Percentiles rank a stretch among this genome's conserved stretches.
Conservation (phyloP, 2,888 invertebrate genomes). For the Ornithoptera alexandrae region DNA sequence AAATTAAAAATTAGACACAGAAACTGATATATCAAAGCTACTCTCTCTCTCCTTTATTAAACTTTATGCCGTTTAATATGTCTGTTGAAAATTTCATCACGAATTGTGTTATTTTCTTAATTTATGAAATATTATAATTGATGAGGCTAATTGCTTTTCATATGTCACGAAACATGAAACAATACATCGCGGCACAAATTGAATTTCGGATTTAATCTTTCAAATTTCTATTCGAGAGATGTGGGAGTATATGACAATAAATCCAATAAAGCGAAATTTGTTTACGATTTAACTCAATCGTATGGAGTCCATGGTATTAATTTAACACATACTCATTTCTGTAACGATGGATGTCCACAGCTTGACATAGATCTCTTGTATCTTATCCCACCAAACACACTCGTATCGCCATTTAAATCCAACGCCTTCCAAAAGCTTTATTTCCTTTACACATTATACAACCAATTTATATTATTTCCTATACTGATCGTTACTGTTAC, state of each 20-base stretch:
- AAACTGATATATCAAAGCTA: not conserved
- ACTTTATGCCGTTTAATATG: too few relatives aligned
- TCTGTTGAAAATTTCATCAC: too few relatives aligned
- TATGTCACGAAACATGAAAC: not conserved
- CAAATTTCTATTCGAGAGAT: not conserved
- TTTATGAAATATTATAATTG: not conserved
- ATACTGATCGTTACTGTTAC: too few relatives aligned
- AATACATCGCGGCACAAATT: not conserved
- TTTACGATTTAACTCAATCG: not conserved
- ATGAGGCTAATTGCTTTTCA: not conserved
- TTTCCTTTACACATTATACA: too few relatives aligned
- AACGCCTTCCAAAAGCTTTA: too few relatives aligned
- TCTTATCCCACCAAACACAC: too few relatives aligned
- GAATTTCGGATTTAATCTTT: constrained; percentile 1
- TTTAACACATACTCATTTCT: too few relatives aligned
- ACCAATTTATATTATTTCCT: too few relatives aligned
- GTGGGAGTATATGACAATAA: not conserved
- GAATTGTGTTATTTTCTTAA: not conserved
- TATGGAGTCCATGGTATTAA: not conserved
- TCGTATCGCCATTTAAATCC: too few relatives aligned
- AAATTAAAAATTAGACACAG: not conserved
- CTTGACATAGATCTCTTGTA: too few relatives aligned
- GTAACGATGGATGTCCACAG: too few relatives aligned
- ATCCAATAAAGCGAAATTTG: not conserved
- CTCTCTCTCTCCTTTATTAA: too few relatives aligned